A percentile compares a stretch with the other conserved stretches of the same genome.
These are phyloP conservation scores for Rhabdophis nuchalis DNA, from an alignment of 2,797 vertebrate genomes.

Conservation along the genomic window DNA sequence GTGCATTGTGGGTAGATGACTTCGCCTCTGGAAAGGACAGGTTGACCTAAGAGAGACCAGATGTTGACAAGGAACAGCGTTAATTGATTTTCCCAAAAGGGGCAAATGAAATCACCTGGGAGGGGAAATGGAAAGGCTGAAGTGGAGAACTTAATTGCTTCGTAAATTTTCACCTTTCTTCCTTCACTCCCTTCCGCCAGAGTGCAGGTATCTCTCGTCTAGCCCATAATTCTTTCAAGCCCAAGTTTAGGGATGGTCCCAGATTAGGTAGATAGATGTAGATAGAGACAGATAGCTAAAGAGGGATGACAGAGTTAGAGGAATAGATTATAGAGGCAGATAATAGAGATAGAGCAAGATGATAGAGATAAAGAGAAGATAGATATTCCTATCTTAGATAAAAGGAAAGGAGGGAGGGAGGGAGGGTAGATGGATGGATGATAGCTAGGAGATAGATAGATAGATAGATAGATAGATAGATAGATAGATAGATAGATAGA, in stretches of 20 bases:
- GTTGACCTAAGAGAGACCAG: constrained; percentile 73
- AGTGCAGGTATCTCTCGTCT: constrained; percentile 27
- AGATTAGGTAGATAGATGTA: too few relatives aligned
- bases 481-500: too few relatives aligned
- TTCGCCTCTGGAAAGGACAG: constrained; percentile 90
- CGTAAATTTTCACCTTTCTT: not conserved
- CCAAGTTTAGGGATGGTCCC: not conserved
- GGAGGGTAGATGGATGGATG: too few relatives aligned
- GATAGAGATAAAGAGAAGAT: too few relatives aligned
- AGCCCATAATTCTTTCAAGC: constrained; percentile 19
- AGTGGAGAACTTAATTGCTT: constrained; percentile 32
- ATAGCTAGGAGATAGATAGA: too few relatives aligned
- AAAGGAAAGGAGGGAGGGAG: too few relatives aligned
- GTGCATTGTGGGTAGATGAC: constrained; percentile 74
- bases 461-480: too few relatives aligned
- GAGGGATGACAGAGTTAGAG: too few relatives aligned
- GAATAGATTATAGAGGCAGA: too few relatives aligned
- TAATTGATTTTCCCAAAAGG: constrained; percentile 82
- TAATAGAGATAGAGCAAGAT: too few relatives aligned
- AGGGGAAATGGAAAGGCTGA: constrained; percentile 66
- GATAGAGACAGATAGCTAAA: too few relatives aligned
- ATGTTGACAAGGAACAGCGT: constrained; percentile 76
- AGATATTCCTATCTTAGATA: too few relatives aligned
- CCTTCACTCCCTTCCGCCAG: constrained; percentile 17
- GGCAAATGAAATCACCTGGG: constrained; percentile 79